Evolutionary conservation across 2,797 vertebrate genomes (phyloP), one percentile per base, ranked within the genome.

Genomic region (Pristis pectinata): DNA sequence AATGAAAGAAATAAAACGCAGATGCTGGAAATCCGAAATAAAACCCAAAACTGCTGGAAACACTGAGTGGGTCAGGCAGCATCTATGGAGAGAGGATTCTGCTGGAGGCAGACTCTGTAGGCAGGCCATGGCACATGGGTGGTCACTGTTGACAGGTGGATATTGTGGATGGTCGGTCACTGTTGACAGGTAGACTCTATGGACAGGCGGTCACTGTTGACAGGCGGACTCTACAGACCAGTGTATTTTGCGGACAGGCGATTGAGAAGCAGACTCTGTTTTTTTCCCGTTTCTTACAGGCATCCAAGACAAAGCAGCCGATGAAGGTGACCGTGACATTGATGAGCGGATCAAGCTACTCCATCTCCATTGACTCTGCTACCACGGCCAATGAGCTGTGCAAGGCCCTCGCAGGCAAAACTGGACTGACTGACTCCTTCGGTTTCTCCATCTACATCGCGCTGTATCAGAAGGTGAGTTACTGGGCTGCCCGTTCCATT

Each of bases 401-500:
- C 95, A 96, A 97, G 19, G 95, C 97, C 72, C 96, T 99, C 11
- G 97, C 98, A 94, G 97, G 96, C 95, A 98, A 98, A 96, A 95
- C 96, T 95, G 97, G 97, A 89, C 97, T 99, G 95, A 97, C 96
- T 24, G 99, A 99, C 96, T 95, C 96, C 0, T 98, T 99, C 94
- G 99, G 99, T 34, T 99, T 99, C 95, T 98, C 99, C 0, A 96
- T 99, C 95, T 99, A 99, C 53, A 97, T 99, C 4, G 97, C 98
- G 5, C 96, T 99, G 94, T 99, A 98, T 95, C 98, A 99, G 95
- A 99, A 99, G 98, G 99, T 99, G 96, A 95, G 72, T 87, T 44
- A 80, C 53, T 11, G 1, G 22, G 13, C 24, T 0, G 3, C 59
- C 30, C 13, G 4, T 8, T 24, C 24, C 10, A 27, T 11, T 30